These are phyloP conservation scores for Equus quagga DNA, from an alignment of 2,113 vertebrate genomes.

Conservation along the genomic window DNA sequence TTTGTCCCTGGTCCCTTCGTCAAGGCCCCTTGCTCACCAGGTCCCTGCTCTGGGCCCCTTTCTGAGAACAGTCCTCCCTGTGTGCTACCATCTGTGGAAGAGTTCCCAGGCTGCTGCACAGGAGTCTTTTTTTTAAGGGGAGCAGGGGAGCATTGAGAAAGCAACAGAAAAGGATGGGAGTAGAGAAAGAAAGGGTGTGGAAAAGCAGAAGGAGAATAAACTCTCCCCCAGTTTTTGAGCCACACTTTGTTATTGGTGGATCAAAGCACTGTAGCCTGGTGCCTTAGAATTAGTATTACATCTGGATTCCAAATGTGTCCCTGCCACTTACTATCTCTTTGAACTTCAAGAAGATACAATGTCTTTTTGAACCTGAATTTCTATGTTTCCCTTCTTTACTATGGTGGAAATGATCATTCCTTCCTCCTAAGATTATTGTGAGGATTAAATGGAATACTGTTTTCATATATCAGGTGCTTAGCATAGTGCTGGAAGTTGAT, in stretches of 20 bases:
- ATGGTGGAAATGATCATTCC: background rate
- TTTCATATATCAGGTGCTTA: background rate
- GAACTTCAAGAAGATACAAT: slow-evolving; percentile 3
- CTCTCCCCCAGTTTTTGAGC: background rate
- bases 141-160: rapidly evolving
- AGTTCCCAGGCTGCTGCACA: background rate
- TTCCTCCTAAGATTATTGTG: background rate
- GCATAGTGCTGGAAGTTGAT: background rate
- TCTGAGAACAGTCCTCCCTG: background rate
- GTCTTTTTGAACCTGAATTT: slow-evolving; percentile 24
- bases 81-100: background rate
- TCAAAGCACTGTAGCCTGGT: background rate
- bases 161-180: background rate
- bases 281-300: background rate
- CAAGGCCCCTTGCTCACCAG: too few relatives aligned
- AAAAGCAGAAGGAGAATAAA: background rate
- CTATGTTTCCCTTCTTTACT: background rate
- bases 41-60: background rate
- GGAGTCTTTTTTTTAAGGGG: background rate
- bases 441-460: background rate
- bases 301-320: background rate
- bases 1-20: background rate
- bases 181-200: background rate
- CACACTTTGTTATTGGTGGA: background rate
- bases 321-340: background rate